Conservation (phyloP, 1,140 invertebrate species). For the Vanessa atalanta region DNA sequence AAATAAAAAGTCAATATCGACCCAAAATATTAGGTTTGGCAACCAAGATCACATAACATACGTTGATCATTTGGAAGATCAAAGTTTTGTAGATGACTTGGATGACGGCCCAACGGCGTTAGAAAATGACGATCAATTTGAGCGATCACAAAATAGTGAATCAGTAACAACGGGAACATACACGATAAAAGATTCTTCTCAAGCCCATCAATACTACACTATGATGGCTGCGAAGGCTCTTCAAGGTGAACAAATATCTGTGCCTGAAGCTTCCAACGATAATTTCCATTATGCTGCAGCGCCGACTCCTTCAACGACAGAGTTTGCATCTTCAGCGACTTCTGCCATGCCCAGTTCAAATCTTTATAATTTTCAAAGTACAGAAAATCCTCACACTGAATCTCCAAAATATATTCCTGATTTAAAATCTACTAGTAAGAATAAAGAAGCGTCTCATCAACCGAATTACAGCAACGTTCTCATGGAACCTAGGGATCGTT, state of each 20-base stretch:
- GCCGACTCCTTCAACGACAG: conserved; percentile 51
- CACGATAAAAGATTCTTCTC: conserved; percentile 59
- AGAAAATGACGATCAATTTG: conserved; percentile 56
- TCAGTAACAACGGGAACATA: conserved; percentile 45
- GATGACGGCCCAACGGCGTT: conserved; percentile 54
- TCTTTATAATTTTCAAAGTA: conserved; percentile 15
- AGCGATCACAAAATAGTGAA: conserved; percentile 48
- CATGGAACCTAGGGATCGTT: not conserved
- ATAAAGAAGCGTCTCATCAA: conserved; percentile 23
- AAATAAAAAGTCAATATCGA: conserved; percentile 74
- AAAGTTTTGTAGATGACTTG: conserved; percentile 42
- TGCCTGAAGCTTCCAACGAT: conserved; percentile 68
- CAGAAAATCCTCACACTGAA: conserved; percentile 18
- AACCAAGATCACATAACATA: conserved; percentile 67
- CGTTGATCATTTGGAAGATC: conserved; percentile 65
- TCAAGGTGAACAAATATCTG: conserved; percentile 48
- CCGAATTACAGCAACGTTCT: not conserved
- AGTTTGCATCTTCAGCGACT: conserved; percentile 34
- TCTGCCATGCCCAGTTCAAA: conserved; percentile 33
- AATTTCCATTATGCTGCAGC: conserved; percentile 70
- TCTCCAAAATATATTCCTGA: conserved; percentile 9
- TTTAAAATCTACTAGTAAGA: conserved; percentile 23
- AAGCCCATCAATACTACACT: conserved; percentile 62
- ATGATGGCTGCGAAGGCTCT: conserved; percentile 63
- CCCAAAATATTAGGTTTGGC: conserved; percentile 75